These are phyloP conservation scores for Salticus scenicus DNA, from an alignment of 2,888 invertebrate species.

Conservation along the genomic window DNA sequence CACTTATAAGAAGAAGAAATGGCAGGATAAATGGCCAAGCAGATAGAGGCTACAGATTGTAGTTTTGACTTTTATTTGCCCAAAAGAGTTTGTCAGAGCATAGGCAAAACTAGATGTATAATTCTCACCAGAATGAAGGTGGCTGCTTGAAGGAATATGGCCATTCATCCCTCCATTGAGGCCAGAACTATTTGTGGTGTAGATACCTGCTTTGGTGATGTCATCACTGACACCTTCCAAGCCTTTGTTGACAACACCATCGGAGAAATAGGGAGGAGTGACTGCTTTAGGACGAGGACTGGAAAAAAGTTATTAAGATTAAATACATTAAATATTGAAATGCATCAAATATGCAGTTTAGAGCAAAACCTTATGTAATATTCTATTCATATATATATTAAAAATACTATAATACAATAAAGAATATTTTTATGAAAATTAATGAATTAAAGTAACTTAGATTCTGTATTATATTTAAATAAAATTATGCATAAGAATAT, in stretches of 20 bases:
- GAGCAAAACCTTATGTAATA: no score
- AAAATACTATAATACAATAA: constrained; percentile 2
- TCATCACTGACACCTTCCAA: constrained; percentile 93
- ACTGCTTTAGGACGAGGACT: constrained; percentile 71
- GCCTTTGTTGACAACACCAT: constrained; percentile 93
- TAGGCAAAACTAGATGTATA: constrained; percentile 11
- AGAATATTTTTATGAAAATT: no score
- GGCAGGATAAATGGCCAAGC: constrained; percentile 68
- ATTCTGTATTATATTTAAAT: no score
- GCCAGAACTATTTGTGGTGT: constrained; percentile 80
- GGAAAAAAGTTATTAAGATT: neutral
- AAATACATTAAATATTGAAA: no score
- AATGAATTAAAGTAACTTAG: no score
- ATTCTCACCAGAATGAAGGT: constrained; percentile 67
- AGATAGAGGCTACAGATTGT: constrained; percentile 33
- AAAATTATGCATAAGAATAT: no score
- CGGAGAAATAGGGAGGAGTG: constrained; percentile 87
- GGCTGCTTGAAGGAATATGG: constrained; percentile 70
- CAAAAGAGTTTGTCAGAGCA: constrained; percentile 17
- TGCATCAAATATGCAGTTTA: no score
- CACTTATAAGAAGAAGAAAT: constrained; percentile 31
- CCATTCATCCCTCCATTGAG: constrained; percentile 71
- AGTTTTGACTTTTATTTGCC: constrained; percentile 3
- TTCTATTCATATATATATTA: no score
- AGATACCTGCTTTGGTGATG: constrained; percentile 80